Base-by-base conservation (phyloP, 2,888 invertebrate species). In the Ornithoptera priamus region DNA sequence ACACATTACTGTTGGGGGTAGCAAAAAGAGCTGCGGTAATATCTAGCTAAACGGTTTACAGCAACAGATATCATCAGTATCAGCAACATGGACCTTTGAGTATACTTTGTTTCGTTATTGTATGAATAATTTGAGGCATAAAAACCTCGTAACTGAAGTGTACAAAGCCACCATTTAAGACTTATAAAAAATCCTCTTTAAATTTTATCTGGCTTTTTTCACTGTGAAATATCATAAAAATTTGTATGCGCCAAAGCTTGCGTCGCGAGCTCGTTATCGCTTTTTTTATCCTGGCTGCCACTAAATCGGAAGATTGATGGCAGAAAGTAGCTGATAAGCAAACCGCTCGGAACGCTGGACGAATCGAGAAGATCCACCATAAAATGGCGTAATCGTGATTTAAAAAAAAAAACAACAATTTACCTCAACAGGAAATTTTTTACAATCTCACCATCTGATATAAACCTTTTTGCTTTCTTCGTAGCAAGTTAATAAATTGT, bases 241-340 rank as follows among this genome's bases (percentile, higher is more conserved):
- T 69, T 65, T 65, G 60, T 65, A 69, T 56, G 61, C 65, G 69
- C 69, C 57, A 68, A 68, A 69, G 60, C 65, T 42, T 64, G 42
- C 56, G 20, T 68, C 67, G 66, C 39, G 39, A 4, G 56, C 42
- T 17, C 57, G n/a, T 62, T 67, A 67, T 67, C 67, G 36, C n/a
- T 65, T 63, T 56, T 50, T 57, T 62, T 68, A 59, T 65, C 65
- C 20, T 53, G 17, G 65, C 60, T 65, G 61, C 65, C 69, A 69
- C 65, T 69, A 65, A 69, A 69, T 69, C 61, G 57, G 61, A 61
- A 69, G 69, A 69, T 69, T 65, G 69, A 69, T 69, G 64, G 60
- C 30, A n/a, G 65, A 57, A 61, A 57, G 18, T 42, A 46, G 46
- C 65, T 46, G 69, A 69, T 69, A 69, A 63, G 68, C 46, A 56